These are phyloP conservation scores for Eulithis testata DNA, from an alignment of 2,888 invertebrate genomes.

Conservation along the genomic window DNA sequence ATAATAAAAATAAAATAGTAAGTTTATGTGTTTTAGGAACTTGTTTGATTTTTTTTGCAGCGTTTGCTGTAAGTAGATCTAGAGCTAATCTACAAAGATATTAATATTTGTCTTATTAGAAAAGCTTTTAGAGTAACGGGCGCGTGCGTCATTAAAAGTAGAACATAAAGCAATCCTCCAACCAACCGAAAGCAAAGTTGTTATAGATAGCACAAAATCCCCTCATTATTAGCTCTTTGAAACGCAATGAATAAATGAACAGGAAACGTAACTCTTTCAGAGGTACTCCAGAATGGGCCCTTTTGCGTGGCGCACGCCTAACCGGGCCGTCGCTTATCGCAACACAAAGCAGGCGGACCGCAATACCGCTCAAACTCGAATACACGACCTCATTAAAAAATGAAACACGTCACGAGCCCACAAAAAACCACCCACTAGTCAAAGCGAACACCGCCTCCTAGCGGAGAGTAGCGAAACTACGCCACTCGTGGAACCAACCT, in stretches of 20 bases:
- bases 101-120: background rate
- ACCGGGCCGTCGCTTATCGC: slow-evolving; percentile 49
- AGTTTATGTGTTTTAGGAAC: background rate
- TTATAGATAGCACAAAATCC: slow-evolving; percentile 41
- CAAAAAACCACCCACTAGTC: slow-evolving; percentile 64
- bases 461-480: slow-evolving; percentile 82
- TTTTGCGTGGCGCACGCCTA: slow-evolving; percentile 60
- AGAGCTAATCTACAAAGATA: background rate
- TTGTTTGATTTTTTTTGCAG: background rate
- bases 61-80: too few species aligned
- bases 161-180: slow-evolving; percentile 12
- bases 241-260: slow-evolving; percentile 71
- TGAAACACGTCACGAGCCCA: slow-evolving; percentile 71
- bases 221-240: slow-evolving; percentile 56
- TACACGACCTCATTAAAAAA: slow-evolving; percentile 83
- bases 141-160: slow-evolving; percentile 8
- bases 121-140: background rate
- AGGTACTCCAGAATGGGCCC: slow-evolving; percentile 53
- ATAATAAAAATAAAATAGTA: too few species aligned
- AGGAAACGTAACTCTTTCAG: slow-evolving; percentile 73
- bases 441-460: slow-evolving; percentile 78
- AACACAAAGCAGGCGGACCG: slow-evolving; percentile 67
- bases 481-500: slow-evolving; percentile 76
- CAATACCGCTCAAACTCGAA: slow-evolving; percentile 68
- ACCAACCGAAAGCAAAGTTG: slow-evolving; percentile 24